Conservation (phyloP, 2,888 invertebrate species). For the Oasisia sp. region DNA sequence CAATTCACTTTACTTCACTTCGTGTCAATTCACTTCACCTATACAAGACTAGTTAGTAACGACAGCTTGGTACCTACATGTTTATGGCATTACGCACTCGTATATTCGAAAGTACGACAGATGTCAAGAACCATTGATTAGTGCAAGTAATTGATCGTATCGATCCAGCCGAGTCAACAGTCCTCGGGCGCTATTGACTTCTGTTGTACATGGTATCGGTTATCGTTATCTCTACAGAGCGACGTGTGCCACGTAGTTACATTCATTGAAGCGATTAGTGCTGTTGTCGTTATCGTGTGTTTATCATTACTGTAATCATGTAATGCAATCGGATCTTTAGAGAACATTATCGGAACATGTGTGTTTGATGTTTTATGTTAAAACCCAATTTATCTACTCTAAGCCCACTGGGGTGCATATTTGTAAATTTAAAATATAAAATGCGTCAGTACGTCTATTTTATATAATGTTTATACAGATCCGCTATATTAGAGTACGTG, state of each 20-base stretch:
- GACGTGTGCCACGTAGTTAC: background rate
- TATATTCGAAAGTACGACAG: background rate
- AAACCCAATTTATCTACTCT: no score
- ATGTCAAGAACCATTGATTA: background rate
- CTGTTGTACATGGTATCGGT: background rate
- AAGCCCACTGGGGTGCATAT: no score
- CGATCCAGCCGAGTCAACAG: background rate
- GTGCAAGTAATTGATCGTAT: background rate
- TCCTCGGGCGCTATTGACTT: background rate
- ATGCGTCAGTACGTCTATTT: no score
- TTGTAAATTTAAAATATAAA: no score
- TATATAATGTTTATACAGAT: no score
- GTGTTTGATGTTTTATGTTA: background rate
- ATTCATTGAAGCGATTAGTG: background rate
- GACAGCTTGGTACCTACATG: background rate
- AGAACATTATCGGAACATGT: background rate
- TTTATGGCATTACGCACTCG: background rate
- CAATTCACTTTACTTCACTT: no score
- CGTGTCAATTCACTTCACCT: no score
- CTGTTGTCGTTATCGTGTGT: background rate
- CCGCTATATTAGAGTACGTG: no score
- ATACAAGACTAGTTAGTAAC: background rate
- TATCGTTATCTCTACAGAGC: background rate
- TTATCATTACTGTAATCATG: no score
- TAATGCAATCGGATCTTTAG: background rate